Conservation (phyloP, 2,888 invertebrate genomes). For the Penaeus monodon region DNA sequence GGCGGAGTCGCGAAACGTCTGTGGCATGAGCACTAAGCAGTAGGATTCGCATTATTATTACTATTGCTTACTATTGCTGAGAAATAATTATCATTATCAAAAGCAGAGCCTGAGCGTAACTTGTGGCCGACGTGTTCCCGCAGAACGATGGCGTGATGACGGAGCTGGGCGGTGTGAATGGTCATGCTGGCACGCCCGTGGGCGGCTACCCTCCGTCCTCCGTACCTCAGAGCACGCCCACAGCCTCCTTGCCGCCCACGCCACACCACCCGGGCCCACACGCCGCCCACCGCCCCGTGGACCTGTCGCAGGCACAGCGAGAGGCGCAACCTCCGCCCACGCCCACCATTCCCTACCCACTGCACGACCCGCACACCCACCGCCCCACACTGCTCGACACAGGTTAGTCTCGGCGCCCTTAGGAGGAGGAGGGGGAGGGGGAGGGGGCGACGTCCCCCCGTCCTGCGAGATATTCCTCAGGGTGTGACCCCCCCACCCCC, state of each 20-base stretch:
- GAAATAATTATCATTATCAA: no score
- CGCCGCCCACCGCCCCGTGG: constrained; percentile 51
- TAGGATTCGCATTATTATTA: background rate
- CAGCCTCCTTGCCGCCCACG: constrained; percentile 42
- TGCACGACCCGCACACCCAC: constrained; percentile 48
- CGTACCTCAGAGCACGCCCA: constrained; percentile 52
- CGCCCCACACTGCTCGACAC: constrained; percentile 53
- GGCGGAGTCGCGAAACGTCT: no score
- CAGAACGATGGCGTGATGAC: constrained; percentile 60
- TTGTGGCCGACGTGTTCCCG: no score
- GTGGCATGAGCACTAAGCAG: no score
- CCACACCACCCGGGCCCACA: constrained; percentile 47
- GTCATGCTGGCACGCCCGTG: constrained; percentile 54
- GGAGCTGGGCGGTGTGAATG: constrained; percentile 56
- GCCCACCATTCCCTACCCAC: constrained; percentile 33
- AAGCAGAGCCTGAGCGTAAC: background rate
- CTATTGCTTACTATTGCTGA: background rate
- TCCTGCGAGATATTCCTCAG: no score
- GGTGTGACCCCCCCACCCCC: no score
- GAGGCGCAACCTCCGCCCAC: constrained; percentile 33
- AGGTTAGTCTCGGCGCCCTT: constrained; percentile 22
- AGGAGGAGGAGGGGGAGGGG: no score
- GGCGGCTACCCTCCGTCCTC: constrained; percentile 59
- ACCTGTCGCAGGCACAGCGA: constrained; percentile 55
- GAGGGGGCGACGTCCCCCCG: no score